Evolutionary conservation across 1,140 invertebrate genomes (phyloP), one percentile per base, ranked within the genome.

Genomic region (Aphelenchoides fujianensis): DNA sequence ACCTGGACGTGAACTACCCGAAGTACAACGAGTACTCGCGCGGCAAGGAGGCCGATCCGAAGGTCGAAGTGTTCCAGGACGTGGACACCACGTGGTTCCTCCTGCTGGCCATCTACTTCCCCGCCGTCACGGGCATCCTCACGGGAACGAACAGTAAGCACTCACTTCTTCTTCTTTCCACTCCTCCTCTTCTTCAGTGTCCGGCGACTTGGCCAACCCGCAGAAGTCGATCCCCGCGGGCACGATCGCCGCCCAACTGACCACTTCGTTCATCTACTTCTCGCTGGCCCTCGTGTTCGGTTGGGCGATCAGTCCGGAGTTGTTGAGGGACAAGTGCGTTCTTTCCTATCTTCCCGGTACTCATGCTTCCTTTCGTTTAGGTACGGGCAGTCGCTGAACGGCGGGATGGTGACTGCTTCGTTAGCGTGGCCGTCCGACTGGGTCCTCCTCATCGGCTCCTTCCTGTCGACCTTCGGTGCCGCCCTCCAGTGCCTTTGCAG

Each of bases 61-160:
- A 37, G 0, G 57, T 36, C 5, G 81, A 83, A 70, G 73, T 83
- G 23, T 84, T 82, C 52, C 81, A 82, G 69, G 95, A 98, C 82
- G 89, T 97, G n/a, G 92, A 93, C 0, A 96, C 95, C 1, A 95
- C 1, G 0, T 98, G 98, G 85, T 96, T 95, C 5, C 90, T 99
- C 74, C 89, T 99, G 0, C 92, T 99, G 74, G 96, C 95, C 73
- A 98, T 99, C 79, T 99, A 98, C 88, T 99, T 97, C 23, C 98
- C 98, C 87, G 93, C 93, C 30, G 93, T 98, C 1, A 99, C 97
- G 5, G 97, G 97, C 1, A 98, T 99, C 71, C 96, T 98, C 91
- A 96, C 95, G 61, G 97, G 97, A 3, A 74, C 79, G 16, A 81
- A 79, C 41, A 78, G 95, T 95, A 57, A 94, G 97, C 3, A 94